phyloP scores from a whole-genome alignment of 2,797 vertebrate genomes.

The Amphiprion clarkii region DNA sequence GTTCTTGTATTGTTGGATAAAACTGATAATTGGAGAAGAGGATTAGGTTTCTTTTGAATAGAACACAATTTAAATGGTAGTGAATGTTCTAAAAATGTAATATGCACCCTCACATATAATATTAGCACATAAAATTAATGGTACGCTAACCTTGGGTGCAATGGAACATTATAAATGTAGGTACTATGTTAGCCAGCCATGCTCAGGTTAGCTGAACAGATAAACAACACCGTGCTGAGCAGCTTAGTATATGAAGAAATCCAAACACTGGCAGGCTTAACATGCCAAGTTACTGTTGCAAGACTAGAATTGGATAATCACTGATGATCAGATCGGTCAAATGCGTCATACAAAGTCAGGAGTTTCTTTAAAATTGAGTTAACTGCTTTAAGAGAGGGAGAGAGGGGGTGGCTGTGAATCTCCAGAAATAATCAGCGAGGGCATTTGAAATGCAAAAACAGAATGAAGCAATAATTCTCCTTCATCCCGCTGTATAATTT shows the following conservation, averaged over 20 bases:
- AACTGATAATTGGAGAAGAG: neutral
- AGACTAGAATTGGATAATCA: constrained; percentile 6
- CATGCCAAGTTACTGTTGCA: neutral
- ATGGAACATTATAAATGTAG: neutral
- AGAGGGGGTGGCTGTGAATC: constrained; percentile 25
- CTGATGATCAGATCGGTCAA: constrained; percentile 22
- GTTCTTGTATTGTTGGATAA: neutral
- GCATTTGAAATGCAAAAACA: constrained; percentile 51
- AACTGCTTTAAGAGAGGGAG: constrained; percentile 15
- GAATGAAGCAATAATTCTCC: constrained; percentile 36
- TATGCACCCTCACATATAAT: neutral
- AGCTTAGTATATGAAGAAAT: constrained; percentile 11
- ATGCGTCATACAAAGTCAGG: neutral
- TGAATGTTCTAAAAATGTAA: neutral
- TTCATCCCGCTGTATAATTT: constrained; percentile 38
- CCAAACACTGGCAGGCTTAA: neutral
- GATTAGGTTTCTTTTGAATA: no score
- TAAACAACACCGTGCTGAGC: neutral
- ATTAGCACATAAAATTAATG: neutral
- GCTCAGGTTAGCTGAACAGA: neutral
- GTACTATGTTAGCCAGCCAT: neutral
- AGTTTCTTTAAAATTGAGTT: constrained; percentile 29
- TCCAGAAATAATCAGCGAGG: constrained; percentile 28
- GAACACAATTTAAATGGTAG: no score
- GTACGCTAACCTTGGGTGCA: neutral